phyloP scores from a whole-genome alignment of 2,888 invertebrate genomes.

The Mantis religiosa region DNA sequence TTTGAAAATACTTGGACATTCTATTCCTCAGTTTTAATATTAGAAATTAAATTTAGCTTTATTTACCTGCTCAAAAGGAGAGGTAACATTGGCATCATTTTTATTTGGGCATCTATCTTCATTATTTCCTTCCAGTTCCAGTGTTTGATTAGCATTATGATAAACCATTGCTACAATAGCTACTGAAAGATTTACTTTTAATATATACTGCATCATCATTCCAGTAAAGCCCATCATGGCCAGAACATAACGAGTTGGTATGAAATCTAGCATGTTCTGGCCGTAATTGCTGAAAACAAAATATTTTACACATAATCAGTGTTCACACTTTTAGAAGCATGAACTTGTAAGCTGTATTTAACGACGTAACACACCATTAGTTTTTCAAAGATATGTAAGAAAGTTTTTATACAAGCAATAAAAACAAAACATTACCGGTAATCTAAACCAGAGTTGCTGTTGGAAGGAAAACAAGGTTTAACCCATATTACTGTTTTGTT shows the following conservation, averaged over 20 bases:
- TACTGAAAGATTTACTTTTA: conserved; percentile 17
- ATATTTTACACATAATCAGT: not conserved
- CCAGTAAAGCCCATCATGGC: conserved; percentile 15
- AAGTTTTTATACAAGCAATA: too few relatives aligned
- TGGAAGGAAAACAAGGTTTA: too few relatives aligned
- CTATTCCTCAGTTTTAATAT: too few relatives aligned
- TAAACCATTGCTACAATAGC: conserved; percentile 17
- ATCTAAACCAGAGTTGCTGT: too few relatives aligned
- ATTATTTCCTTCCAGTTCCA: not conserved
- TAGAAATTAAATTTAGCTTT: too few relatives aligned
- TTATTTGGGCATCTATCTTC: not conserved
- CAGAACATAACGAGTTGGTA: conserved; percentile 11
- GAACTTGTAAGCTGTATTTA: not conserved
- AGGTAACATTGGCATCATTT: not conserved
- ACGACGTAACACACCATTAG: too few relatives aligned
- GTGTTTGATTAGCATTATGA: not conserved
- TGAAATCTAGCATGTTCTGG: not conserved
- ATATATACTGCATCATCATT: conserved; percentile 3
- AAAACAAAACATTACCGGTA: too few relatives aligned
- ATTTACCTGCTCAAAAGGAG: not conserved
- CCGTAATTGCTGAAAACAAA: not conserved
- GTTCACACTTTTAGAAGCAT: not conserved
- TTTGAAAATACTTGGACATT: too few relatives aligned
- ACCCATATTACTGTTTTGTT: too few relatives aligned
- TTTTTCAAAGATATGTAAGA: too few relatives aligned